phyloP scores from a whole-genome alignment of 1,140 invertebrate genomes.

The Drosophila nigromelanica region DNA sequence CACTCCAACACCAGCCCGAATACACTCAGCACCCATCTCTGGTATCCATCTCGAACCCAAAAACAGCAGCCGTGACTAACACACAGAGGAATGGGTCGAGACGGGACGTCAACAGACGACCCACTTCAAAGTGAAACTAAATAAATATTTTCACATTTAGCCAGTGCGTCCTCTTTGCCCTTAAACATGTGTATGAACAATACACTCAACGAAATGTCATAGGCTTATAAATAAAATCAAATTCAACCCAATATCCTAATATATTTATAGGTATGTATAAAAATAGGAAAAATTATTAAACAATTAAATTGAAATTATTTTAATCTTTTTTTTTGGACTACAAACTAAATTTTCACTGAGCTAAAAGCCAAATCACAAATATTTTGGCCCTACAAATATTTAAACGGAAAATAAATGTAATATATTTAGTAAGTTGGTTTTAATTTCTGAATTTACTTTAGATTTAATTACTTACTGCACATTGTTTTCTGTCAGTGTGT shows the following conservation, averaged over 20 bases:
- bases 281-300: too few species aligned
- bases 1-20: conserved; percentile 25
- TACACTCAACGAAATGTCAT: conserved; percentile 24
- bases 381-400: too few species aligned
- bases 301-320: too few species aligned
- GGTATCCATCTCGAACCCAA: conserved; percentile 37
- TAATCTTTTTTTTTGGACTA: too few species aligned
- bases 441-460: not conserved
- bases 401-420: too few species aligned
- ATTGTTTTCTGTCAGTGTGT: conserved; percentile 2
- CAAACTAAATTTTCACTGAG: too few species aligned
- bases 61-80: conserved; percentile 32
- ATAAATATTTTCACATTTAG: conserved; percentile 73
- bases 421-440: too few species aligned
- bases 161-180: conserved; percentile 9
- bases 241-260: too few species aligned
- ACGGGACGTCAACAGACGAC: conserved; percentile 23
- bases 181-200: not conserved
- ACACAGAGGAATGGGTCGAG: not conserved
- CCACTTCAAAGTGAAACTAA: conserved; percentile 71
- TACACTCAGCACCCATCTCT: conserved; percentile 13
- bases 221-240: too few species aligned
- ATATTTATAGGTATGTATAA: too few species aligned
- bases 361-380: too few species aligned
- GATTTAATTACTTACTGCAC: not conserved